Evolutionary conservation across 2,113 vertebrate genomes (phyloP).

Genomic region (Poeciliopsis retropinna): DNA sequence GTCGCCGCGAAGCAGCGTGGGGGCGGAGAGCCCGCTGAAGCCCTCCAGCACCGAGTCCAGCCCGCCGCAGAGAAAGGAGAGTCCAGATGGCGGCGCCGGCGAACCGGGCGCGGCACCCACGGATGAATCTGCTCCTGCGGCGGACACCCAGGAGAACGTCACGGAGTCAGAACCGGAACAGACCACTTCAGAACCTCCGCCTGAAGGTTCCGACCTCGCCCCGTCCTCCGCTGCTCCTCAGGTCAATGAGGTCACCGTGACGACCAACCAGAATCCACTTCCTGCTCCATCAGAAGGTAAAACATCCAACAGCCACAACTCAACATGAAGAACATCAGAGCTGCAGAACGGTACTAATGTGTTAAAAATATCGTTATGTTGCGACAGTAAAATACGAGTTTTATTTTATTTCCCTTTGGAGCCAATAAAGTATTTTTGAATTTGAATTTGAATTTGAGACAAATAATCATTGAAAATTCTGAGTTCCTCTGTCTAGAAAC

Average conservation of each 20-base stretch:
- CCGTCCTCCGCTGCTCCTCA: background rate
- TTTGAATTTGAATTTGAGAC: no score
- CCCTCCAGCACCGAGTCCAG: slow-evolving; percentile 55
- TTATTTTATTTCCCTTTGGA: no score
- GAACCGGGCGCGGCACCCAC: slow-evolving; percentile 28
- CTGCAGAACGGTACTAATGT: no score
- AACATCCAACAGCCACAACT: background rate
- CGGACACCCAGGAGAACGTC: slow-evolving; percentile 18
- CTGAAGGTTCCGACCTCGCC: slow-evolving; percentile 4
- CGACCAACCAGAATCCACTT: background rate
- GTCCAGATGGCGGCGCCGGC: background rate
- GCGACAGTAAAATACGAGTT: no score
- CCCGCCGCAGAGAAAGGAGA: slow-evolving; percentile 58
- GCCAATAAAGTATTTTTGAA: no score
- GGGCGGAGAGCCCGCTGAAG: slow-evolving; percentile 74
- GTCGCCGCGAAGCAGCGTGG: slow-evolving; percentile 80
- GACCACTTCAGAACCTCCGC: fast-evolving
- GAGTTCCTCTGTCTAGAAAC: no score
- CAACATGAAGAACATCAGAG: no score
- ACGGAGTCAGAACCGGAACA: slow-evolving; percentile 40
- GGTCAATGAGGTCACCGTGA: slow-evolving; percentile 10
- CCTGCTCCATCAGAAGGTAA: slow-evolving; percentile 42
- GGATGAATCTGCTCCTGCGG: slow-evolving; percentile 9
- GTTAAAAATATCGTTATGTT: no score
- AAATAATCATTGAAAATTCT: no score